Base-by-base conservation (phyloP, 2,888 invertebrate genomes). In the Brachypalpus laphriformis region DNA sequence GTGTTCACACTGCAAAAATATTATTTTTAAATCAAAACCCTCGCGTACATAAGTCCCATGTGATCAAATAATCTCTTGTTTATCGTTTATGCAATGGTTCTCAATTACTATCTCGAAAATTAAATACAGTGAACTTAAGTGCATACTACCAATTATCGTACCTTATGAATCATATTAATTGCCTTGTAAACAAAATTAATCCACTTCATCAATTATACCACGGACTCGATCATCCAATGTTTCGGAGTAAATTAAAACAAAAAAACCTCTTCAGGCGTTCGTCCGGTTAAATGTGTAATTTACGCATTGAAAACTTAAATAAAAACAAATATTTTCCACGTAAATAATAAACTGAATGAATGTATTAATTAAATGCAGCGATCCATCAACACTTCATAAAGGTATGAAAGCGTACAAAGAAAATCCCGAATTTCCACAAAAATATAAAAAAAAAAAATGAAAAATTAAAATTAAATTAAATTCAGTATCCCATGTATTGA, bases 401-500 rank as follows among this genome's bases (percentile, higher is more conserved):
- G 25, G n/a, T 37, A 18, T 63, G n/a, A 20, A 47, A 20, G 9
- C 20, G 3, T 11, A 20, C 20, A 47, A 31, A 14, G n/a, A 68
- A 22, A 70, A 37, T 47, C 42, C 16, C 37, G 28, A 28, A 37
- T 34, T 9, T 18, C 16, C 34, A 16, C 8, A 76, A 51, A 57
- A 28, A 11, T 45, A 66, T 18, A 42, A 16, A n/a, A 59, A 45
- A 20, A n/a, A 51, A 49, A 20, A 20, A 40, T 8, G 31, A n/a
- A 22, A 54, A 28, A 37, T 34, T 34, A 40, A 78, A 82, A 80
- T 75, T 42, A 70, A 83, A 75, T 85, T 63, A 74, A 70, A 61
- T 70, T 80, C 49, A 11, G 31, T 40, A 28, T 47, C 40, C n/a
- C 18, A 28, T n/a, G 8, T 45, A 65, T 74, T 70, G 68, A 25